A percentile compares a stretch with the other conserved stretches of the same genome.
Conservation (phyloP, 2,797 vertebrate genomes). For the Enteromius fasciolatus region DNA sequence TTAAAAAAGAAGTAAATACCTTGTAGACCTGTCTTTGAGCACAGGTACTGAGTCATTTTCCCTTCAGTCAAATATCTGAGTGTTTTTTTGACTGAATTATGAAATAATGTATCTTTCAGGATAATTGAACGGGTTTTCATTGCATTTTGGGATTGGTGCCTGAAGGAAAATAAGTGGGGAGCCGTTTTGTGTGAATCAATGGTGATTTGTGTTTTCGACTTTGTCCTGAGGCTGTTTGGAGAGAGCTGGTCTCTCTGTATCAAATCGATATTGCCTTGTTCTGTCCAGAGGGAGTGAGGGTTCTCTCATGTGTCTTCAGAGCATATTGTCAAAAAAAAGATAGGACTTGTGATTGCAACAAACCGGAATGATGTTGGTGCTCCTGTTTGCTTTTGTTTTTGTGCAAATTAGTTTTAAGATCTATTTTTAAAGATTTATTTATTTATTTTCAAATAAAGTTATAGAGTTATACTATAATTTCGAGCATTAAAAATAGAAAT, state of each 20-base stretch:
- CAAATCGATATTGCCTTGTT: slow-evolving; percentile 44
- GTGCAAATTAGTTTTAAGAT: neutral
- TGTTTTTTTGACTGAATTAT: neutral
- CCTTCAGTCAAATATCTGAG: neutral
- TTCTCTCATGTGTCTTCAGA: slow-evolving; percentile 27
- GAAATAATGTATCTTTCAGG: neutral
- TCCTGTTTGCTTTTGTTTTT: neutral
- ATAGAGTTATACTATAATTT: neutral
- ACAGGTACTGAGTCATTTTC: neutral
- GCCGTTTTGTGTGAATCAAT: slow-evolving; percentile 37
- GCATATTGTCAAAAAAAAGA: slow-evolving; percentile 18
- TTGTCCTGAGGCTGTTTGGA: slow-evolving; percentile 45
- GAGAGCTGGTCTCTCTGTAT: slow-evolving; percentile 34
- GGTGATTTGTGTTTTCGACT: slow-evolving; percentile 53
- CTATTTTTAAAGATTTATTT: neutral
- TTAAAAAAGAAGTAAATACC: slow-evolving; percentile 19
- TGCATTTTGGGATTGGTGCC: neutral
- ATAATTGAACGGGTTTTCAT: slow-evolving; percentile 11
- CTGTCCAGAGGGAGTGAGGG: slow-evolving; percentile 34
- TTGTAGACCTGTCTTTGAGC: neutral
- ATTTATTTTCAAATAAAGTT: neutral
- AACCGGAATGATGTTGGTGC: slow-evolving; percentile 15
- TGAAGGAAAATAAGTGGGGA: slow-evolving; percentile 43
- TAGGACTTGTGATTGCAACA: slow-evolving; percentile 15
- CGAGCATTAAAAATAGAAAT: neutral